Conservation (phyloP, 2,888 invertebrate genomes). For the Ophion ellenae region DNA sequence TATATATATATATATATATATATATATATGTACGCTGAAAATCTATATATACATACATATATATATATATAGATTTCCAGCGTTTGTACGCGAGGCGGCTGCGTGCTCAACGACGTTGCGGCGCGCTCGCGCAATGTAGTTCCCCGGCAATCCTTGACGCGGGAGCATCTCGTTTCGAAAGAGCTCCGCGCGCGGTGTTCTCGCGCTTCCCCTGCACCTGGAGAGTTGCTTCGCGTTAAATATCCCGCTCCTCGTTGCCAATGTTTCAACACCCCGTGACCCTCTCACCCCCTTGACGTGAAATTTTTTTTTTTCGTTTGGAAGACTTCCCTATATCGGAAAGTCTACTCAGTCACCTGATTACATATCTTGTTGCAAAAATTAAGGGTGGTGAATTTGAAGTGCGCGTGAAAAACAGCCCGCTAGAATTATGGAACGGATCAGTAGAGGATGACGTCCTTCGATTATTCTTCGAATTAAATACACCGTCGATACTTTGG, state of each 20-base stretch:
- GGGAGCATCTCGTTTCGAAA: conserved; percentile 78
- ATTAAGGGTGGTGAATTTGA: too few species aligned
- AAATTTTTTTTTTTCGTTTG: conserved; percentile 12
- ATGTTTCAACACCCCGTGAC: conserved; percentile 43
- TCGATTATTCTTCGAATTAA: too few species aligned
- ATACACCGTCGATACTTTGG: too few species aligned
- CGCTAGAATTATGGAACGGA: too few species aligned
- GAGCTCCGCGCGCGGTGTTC: conserved; percentile 65
- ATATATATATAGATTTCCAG: conserved; percentile 21
- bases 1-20: conserved; percentile 21
- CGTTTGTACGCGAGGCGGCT: conserved; percentile 74
- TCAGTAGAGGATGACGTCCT: too few species aligned
- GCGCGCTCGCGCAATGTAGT: conserved; percentile 83
- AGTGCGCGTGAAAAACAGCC: too few species aligned
- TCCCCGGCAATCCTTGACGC: conserved; percentile 80
- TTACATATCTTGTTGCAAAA: too few species aligned
- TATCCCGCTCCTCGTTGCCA: conserved; percentile 50
- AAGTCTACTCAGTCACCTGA: neutral
- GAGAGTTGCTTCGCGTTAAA: conserved; percentile 45
- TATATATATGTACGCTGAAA: conserved; percentile 12
- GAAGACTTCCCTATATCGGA: conserved; percentile 4
- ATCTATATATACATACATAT: conserved; percentile 39
- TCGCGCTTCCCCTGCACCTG: conserved; percentile 61
- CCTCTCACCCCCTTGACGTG: conserved; percentile 4
- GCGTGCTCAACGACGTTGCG: conserved; percentile 78